A percentile compares a stretch with the other conserved stretches of the same genome.
phyloP scores from a whole-genome alignment of 2,797 vertebrate species.

The Rhinoraja longicauda region DNA sequence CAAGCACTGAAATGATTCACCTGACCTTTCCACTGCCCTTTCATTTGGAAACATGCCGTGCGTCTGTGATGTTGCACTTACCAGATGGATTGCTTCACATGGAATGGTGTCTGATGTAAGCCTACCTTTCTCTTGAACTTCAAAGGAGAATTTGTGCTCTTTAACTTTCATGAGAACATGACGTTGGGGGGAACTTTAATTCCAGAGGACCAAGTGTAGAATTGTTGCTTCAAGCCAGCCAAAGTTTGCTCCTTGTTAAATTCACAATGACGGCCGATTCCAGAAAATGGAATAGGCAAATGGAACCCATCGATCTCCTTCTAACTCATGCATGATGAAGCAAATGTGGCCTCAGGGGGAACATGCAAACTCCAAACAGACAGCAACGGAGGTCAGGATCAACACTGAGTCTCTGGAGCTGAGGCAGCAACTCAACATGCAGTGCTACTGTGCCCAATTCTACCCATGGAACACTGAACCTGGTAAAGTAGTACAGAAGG shows the following conservation, averaged over 20 bases:
- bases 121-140: neutral
- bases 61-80: neutral
- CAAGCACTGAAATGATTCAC: slow-evolving; percentile 4
- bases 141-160: neutral
- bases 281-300: neutral
- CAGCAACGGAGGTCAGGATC: no score
- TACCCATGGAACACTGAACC: neutral
- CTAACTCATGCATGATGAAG: neutral
- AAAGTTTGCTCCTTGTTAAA: neutral
- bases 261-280: neutral
- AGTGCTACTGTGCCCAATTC: no score
- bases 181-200: neutral
- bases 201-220: neutral
- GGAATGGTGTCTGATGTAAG: neutral
- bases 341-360: no score
- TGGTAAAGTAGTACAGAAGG: no score
- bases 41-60: neutral
- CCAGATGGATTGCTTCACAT: neutral
- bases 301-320: neutral
- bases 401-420: no score
- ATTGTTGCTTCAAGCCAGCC: neutral
- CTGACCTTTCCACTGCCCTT: neutral
- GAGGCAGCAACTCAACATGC: no score
- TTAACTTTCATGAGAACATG: neutral
- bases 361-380: no score